These are phyloP conservation scores for Crepidodera aurea DNA, from an alignment of 2,888 invertebrate genomes.

Conservation along the genomic window DNA sequence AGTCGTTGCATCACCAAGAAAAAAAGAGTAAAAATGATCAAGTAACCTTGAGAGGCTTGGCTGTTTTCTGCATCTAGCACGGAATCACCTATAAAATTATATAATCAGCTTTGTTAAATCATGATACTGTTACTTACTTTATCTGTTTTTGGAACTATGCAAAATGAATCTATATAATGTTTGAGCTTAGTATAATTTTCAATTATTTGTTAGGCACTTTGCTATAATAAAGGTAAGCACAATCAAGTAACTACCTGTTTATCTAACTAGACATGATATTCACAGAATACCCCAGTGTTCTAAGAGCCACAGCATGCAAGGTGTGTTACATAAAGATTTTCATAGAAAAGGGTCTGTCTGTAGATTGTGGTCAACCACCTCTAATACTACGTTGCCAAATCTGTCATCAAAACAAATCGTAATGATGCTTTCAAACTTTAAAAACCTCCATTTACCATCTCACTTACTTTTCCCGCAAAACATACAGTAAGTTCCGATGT, in stretches of 20 bases:
- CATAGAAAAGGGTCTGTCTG: constrained; percentile 55
- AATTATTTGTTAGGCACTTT: neutral
- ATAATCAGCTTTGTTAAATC: constrained; percentile 14
- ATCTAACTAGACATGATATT: constrained; percentile 16
- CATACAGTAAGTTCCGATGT: neutral
- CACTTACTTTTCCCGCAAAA: neutral
- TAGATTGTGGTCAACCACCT: constrained; percentile 59
- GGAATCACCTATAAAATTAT: constrained; percentile 23
- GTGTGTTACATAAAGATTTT: constrained; percentile 51
- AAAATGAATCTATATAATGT: too few relatives aligned
- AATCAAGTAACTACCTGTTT: constrained; percentile 12
- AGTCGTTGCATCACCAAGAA: constrained; percentile 27
- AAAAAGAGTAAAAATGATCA: constrained; percentile 22
- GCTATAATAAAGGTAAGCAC: neutral
- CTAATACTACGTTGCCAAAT: constrained; percentile 54
- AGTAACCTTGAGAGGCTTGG: constrained; percentile 27
- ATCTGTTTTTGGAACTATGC: neutral
- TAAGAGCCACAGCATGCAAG: constrained; percentile 43
- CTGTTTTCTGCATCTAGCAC: constrained; percentile 19
- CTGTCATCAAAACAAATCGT: constrained; percentile 51
- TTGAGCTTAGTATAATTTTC: neutral
- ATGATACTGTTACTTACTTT: neutral
- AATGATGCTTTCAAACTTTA: neutral
- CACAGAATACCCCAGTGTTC: constrained; percentile 8
- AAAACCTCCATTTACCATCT: neutral